Base-by-base conservation (phyloP, 1,140 invertebrate genomes). In the Centruroides sculpturatus region DNA sequence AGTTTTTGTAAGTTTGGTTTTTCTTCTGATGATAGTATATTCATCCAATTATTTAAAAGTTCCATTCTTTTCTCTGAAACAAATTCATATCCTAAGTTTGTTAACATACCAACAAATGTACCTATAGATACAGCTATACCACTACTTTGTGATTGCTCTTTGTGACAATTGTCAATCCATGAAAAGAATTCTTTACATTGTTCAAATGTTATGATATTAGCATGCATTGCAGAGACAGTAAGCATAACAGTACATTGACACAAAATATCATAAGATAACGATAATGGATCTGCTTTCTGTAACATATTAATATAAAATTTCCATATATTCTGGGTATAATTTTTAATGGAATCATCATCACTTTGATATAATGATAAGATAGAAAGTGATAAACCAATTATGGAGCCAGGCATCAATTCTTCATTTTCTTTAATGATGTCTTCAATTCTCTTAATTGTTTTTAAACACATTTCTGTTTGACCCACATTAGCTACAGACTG, bases 211-310 rank as follows among this genome's bases (percentile, higher is more conserved):
- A 41, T 41, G 5, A 41, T 8, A 41, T 41, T 49, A 52, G 46
- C 55, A 34, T 13, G 54, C 49, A 56, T 51, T 35, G 57, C 60
- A 41, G 56, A 13, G 54, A 56, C 60, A 57, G 48, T 52, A 23
- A 62, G 36, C 12, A 58, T 49, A 51, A 62, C 58, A 12, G 56
- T 56, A 34, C 56, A 55, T 7, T 58, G 56, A 58, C 60, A 62
- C 36, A 62, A 46, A 9, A 62, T 57, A 41, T 62, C 61, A 62
- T 55, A 62, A 36, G 4, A 50, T 52, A 62, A 56, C 34, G 61
- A 62, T 47, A 54, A 62, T 23, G 35, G 7, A 13, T 62, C 61
- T 35, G 59, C 61, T 35, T 62, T 54, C 35, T 51, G 41, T 2
- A 62, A n/a, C 11, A 59, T 62, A 10, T 62, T 54, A 49, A 50